Evolutionary conservation across 1,140 invertebrate species (phyloP).

Genomic region (Magallana ariakensis): DNA sequence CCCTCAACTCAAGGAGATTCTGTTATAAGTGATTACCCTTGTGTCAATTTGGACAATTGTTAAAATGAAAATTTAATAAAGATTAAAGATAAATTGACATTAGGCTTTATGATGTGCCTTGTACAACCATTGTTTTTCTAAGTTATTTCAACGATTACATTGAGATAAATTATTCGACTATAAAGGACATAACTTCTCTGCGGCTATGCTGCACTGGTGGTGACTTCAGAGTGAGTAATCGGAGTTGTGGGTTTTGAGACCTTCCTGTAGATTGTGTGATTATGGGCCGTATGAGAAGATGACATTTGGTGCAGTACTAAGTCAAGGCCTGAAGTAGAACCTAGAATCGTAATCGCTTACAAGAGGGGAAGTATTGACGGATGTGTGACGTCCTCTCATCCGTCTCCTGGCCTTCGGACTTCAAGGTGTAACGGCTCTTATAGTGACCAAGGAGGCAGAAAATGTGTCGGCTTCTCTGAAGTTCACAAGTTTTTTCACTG

Average conservation of each 20-base stretch:
- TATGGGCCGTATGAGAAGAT: background rate
- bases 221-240: background rate
- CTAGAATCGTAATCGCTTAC: background rate
- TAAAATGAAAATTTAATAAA: too few species aligned
- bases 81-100: too few species aligned
- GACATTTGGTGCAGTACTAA: slow-evolving; percentile 6
- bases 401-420: background rate
- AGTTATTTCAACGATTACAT: background rate
- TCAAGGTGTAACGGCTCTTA: background rate
- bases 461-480: background rate
- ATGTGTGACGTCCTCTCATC: slow-evolving; percentile 12
- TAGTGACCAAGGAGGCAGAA: background rate
- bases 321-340: background rate
- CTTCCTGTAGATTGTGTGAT: background rate
- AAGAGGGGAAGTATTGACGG: slow-evolving; percentile 16
- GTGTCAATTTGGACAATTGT: too few species aligned
- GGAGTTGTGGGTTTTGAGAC: background rate
- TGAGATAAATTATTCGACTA: background rate
- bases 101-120: too few species aligned
- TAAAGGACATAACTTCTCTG: background rate
- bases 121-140: background rate
- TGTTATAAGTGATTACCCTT: too few species aligned
- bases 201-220: background rate
- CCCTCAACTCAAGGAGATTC: too few species aligned
- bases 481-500: background rate